Evolutionary conservation across 2,888 invertebrate species (phyloP).

Genomic region (Melanchra persicariae): DNA sequence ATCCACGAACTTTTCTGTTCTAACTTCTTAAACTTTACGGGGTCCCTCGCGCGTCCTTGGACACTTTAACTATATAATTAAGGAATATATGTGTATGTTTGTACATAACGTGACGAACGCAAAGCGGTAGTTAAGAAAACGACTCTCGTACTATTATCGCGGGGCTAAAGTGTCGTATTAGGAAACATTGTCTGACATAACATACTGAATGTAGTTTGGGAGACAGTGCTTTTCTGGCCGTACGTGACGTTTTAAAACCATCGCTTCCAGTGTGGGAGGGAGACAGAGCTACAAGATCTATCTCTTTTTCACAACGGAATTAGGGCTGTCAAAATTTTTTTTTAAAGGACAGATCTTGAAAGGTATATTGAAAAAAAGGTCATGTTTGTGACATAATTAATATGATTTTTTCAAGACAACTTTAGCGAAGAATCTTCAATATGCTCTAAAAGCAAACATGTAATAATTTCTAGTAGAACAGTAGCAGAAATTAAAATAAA

Average conservation of each 20-base stretch:
- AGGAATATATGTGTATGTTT: constrained; percentile 40
- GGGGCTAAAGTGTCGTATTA: constrained; percentile 65
- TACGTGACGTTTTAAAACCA: no score
- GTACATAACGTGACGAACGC: constrained; percentile 36
- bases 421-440: background rate
- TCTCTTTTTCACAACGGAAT: no score
- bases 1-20: constrained; percentile 41
- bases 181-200: constrained; percentile 51
- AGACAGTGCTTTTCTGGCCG: constrained; percentile 16
- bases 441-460: background rate
- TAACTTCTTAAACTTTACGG: constrained; percentile 36
- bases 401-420: background rate
- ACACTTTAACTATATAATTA: constrained; percentile 54
- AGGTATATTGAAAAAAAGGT: no score
- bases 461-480: no score
- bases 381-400: no score
- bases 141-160: constrained; percentile 55
- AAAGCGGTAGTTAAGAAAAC: constrained; percentile 58
- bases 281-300: no score
- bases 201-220: constrained; percentile 37
- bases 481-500: no score
- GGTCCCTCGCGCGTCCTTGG: constrained; percentile 31
- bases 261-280: no score
- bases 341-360: no score
- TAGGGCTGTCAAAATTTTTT: no score